Evolutionary conservation across 2,797 vertebrate species (phyloP), one percentile per base, ranked within the genome.

Genomic region (Alca torda): DNA sequence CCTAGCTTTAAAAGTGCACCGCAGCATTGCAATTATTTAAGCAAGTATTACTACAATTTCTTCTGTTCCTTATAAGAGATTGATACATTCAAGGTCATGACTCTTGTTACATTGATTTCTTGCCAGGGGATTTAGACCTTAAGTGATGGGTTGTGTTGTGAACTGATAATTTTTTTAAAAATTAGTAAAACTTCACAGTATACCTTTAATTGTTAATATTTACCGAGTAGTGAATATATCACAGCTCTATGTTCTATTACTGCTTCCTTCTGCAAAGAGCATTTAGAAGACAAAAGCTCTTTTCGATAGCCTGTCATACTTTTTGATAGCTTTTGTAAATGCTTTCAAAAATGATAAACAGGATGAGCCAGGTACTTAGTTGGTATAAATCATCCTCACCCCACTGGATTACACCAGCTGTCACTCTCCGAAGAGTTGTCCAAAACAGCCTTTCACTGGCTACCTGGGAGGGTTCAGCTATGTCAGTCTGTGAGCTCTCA

Each of bases 71-170:
- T 33, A 8, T 70, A 61, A 59, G 41, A 70, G 35, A 53, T 75
- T 82, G 74, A 84, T 89, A 28, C 12, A 16, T 82, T 86, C 77
- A 89, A 91, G 94, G 92, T 90, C 82, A 68, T 68, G 50, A 35
- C 85, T 93, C 72, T 9, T 1, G 41, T 67, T 60, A 59, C 63
- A 80, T 87, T 63, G 94, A 92, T 91, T 96, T 95, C 72, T 69
- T 80, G 92, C 90, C 88, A 92, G 59, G 46, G 77, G 91, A 91
- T 96, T 95, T 87, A 94, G 74, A 65, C 68, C 35, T 43, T 43
- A 93, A 91, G 59, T 80, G 88, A 94, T 37, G 50, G 77, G 91
- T 84, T 76, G 57, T 70, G 74, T 20, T 37, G 26, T 19, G 41
- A 78, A 28, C 63, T n/a, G 48, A 80, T 93, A 51, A 9, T 2